These are phyloP conservation scores for Sarcophilus harrisii DNA, from an alignment of 2,797 vertebrate species.

Conservation along the genomic window DNA sequence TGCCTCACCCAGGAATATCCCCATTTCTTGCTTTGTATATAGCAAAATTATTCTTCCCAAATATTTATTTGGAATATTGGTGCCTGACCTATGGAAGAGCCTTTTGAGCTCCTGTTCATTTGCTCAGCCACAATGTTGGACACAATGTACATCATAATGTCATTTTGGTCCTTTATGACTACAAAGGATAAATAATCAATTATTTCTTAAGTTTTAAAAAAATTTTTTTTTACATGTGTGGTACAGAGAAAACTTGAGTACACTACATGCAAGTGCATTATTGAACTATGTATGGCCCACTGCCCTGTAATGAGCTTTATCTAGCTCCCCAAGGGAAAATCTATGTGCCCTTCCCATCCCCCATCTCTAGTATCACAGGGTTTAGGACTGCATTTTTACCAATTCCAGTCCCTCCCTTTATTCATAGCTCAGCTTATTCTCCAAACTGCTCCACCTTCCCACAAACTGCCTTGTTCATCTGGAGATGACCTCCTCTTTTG, in stretches of 20 bases:
- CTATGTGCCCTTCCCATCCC: not conserved
- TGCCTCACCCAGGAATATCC: constrained; percentile 22
- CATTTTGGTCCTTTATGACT: not conserved
- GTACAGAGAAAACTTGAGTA: not conserved
- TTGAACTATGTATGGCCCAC: not conserved
- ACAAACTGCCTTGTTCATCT: not conserved
- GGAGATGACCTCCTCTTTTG: not conserved
- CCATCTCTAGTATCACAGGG: not conserved
- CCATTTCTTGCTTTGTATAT: not conserved
- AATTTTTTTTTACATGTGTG: not conserved
- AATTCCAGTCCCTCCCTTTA: not conserved
- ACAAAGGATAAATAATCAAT: not conserved
- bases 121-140: not conserved
- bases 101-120: not conserved
- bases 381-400: not conserved
- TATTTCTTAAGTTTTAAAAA: not conserved
- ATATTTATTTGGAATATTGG: not conserved
- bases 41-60: not conserved
- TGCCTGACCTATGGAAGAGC: not conserved
- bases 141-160: not conserved
- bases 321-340: not conserved
- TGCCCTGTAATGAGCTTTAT: not conserved
- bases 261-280: not conserved
- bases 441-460: not conserved
- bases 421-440: not conserved